phyloP scores from a whole-genome alignment of 2,113 vertebrate species.

The Theropithecus gelada region DNA sequence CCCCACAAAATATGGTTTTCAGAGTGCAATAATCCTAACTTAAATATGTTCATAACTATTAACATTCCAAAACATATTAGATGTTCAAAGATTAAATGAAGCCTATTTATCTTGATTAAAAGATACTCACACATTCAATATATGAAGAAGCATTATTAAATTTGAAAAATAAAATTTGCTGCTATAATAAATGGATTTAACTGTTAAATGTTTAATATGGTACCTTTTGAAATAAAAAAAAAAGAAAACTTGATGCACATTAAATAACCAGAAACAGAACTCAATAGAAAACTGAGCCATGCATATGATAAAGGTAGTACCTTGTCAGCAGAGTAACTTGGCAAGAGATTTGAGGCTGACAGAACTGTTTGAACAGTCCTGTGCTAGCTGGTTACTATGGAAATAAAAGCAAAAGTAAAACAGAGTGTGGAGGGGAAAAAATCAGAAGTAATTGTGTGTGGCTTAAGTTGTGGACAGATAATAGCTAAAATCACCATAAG shows the following conservation, averaged over 20 bases:
- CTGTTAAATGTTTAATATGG: neutral
- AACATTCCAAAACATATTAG: neutral
- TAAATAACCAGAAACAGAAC: neutral
- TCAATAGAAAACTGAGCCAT: neutral
- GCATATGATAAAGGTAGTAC: too few species aligned
- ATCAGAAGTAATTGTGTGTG: neutral
- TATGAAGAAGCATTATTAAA: neutral
- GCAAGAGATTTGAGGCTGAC: neutral
- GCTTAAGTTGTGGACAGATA: neutral
- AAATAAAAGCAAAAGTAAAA: slow-evolving; percentile 33
- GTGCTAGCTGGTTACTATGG: neutral
- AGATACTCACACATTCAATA: neutral
- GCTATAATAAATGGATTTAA: neutral
- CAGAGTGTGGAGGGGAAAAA: neutral
- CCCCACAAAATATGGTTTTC: neutral
- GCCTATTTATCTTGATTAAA: neutral
- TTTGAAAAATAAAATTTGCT: neutral
- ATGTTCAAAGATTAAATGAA: neutral
- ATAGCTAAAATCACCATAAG: neutral
- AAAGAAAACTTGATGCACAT: neutral
- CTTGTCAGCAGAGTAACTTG: neutral
- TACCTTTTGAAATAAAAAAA: neutral
- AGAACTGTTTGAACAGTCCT: neutral
- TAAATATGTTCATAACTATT: neutral
- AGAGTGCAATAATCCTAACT: neutral